Base-by-base conservation (phyloP, 1,140 invertebrate species). In the Ooceraea biroi region DNA sequence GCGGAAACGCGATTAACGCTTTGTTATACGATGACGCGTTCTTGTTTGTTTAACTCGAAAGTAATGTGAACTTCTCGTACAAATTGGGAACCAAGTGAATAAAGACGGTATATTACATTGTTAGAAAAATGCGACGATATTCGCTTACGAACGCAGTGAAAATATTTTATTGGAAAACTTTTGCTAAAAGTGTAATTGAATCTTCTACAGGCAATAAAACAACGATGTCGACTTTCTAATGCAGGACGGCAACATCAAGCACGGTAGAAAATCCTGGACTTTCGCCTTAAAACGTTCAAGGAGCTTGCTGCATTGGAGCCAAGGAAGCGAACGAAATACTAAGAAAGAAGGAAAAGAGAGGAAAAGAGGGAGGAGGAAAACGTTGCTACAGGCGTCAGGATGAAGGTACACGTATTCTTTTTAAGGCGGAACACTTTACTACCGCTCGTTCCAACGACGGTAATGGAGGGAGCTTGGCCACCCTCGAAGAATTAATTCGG, bases 371-470 rank as follows among this genome's bases (percentile, higher is more conserved):
- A n/a, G 27, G 68, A 22, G 30, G 25, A 73, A 36, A 80, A 68
- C 87, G 57, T 77, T 82, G 55, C 83, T 85, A 46, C 60, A 80
- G 87, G 84, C 76, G 76, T 82, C 69, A 60, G 69, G 87, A 85
- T 19, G 72, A 66, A 86, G 73, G 80, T 82, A 74, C 82, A 80
- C 58, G 71, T 83, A 89, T 88, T 89, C 88, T 89, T 89, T 89
- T 86, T 88, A 86, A 89, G 88, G 68, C 88, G 74, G 80, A 84
- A 86, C 80, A 84, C 87, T 89, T 89, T 88, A 84, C 85, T 61
- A 76, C 57, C 76, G 88, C 82, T 89, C 88, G 85, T 89, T 89
- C 30, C 82, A 82, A 12, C 63, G 76, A 61, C 84, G 87, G 88
- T 89, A 89, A 89, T 89, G 88, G 88, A 85, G 88, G 85, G 82